Evolutionary conservation across 1,140 invertebrate species (phyloP), one percentile per base, ranked within the genome.

Genomic region (Parapsyche elsis): DNA sequence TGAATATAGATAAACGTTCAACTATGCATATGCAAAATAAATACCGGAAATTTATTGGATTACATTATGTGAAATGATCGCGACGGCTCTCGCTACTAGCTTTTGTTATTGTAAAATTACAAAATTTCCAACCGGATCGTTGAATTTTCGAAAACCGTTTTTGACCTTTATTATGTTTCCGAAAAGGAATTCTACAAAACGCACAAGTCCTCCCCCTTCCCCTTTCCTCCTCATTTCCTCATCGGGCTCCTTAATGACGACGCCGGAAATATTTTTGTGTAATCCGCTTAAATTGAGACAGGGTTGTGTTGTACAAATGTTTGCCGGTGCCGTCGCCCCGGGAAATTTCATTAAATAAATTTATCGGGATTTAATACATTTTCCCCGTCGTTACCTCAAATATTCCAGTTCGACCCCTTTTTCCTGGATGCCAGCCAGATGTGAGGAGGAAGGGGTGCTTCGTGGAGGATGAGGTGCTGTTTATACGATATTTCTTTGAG

Each of bases 311-410:
- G 71, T 74, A 53, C 71, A 74, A 53, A 74, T 74, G 71, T 76
- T 61, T 57, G 49, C 49, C 74, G 44, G 38, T 12, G 71, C 71
- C 45, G 67, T 14, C 26, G 67, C 38, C 24, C 21, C 67, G 24
- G 19, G 71, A 76, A 76, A 75, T 75, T 75, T 75, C 46, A 75
- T 53, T 49, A 75, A 75, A 76, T 76, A 76, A 76, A 76, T 76
- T 76, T 76, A 76, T 76, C 53, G 74, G 21, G 74, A 76, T 76
- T 76, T 76, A 76, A 76, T 76, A 76, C 74, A 76, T 76, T 76
- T 76, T 76, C 49, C 30, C 46, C 19, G 49, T 61, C 74, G 49
- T 76, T 76, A 76, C 74, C 74, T 76, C 74, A 76, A 76, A 76
- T 61, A 76, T 76, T 76, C 71, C 71, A 10, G 0, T 45, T 9